Conservation (phyloP, 2,113 vertebrate genomes). For the Antechinus stuartii region DNA sequence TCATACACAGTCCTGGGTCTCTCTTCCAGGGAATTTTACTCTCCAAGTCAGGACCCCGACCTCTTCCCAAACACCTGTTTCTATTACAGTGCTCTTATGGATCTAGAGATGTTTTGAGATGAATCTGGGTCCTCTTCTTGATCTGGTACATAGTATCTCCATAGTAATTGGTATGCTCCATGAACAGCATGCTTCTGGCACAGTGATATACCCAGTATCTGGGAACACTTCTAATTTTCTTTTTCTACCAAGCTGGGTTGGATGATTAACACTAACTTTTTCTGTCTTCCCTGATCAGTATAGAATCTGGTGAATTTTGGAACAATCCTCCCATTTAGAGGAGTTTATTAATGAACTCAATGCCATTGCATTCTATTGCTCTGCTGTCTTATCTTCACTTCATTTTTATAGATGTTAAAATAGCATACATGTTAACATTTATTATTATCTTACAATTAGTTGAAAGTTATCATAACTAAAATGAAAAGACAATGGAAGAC, state of each 20-base stretch:
- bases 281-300: background rate
- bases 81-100: background rate
- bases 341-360: background rate
- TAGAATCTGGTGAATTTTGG: background rate
- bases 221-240: background rate
- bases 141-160: background rate
- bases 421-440: background rate
- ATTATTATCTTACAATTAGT: background rate
- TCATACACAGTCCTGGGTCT: background rate
- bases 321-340: background rate
- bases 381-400: background rate
- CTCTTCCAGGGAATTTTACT: background rate
- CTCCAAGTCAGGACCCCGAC: accelerated
- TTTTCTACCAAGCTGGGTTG: background rate
- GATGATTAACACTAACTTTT: background rate
- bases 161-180: background rate
- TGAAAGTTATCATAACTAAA: background rate
- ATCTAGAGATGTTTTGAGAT: background rate
- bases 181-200: background rate
- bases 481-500: background rate
- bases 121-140: background rate
- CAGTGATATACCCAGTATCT: background rate
- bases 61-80: background rate
- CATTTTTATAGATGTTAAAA: background rate
- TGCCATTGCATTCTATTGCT: background rate